Evolutionary conservation across 1,140 invertebrate genomes (phyloP), one percentile per base, ranked within the genome.

Genomic region (Adoxophyes honmai): DNA sequence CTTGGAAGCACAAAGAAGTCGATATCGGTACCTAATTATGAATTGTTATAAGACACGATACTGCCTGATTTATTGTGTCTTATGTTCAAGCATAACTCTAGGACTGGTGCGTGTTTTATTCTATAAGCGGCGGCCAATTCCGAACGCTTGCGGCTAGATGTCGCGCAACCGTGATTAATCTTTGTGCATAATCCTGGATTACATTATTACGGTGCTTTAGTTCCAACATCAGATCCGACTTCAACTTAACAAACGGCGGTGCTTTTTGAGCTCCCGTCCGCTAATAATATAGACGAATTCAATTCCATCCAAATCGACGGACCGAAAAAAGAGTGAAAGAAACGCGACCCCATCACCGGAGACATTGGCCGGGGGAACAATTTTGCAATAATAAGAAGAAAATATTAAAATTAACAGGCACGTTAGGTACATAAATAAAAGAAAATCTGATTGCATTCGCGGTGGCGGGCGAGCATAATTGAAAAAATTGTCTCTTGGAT

Each of bases 401-500:
- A 52, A 35, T 52, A 52, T 52, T 52, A 52, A 52, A 52, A 52
- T 52, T 35, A 35, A 52, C 34, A 54, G 52, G 10, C 55, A 38
- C 38, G 73, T 62, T 65, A 64, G 57, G 34, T 55, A 57, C 59
- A 52, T 73, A 78, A 76, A 79, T 79, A 76, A 78, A 78, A 79
- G 71, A 79, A 74, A 63, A 72, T 73, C 61, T 71, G 66, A 78
- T 78, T 78, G 75, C 70, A 70, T 70, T 73, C 62, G 68, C 66
- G 60, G 72, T 68, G 59, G 66, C 65, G 64, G 48, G 51, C 59
- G 65, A 34, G 55, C 35, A 66, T 77, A 78, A 78, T 78, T 81
- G 70, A 77, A 81, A 79, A 81, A 81, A 81, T 56, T 78, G 74
- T 75, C 70, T 68, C 67, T 62, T 69, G 62, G 60, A 74, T 73